phyloP scores from a whole-genome alignment of 2,113 vertebrate genomes.

The Plecotus auritus region DNA sequence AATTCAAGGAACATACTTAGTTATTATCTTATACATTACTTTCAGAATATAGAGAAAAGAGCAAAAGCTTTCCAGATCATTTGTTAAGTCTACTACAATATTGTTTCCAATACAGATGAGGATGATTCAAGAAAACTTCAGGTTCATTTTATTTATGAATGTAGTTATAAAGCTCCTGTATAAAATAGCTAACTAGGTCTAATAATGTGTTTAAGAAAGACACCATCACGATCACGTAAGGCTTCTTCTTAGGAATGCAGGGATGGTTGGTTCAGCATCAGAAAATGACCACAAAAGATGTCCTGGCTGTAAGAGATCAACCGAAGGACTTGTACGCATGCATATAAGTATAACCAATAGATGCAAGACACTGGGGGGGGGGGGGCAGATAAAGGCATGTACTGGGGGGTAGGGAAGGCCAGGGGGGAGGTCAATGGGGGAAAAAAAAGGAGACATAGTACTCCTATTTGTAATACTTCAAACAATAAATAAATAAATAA shows the following conservation, averaged over 20 bases:
- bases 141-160: neutral
- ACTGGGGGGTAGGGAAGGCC: too few species aligned
- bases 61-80: neutral
- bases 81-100: neutral
- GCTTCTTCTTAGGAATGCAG: neutral
- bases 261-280: accelerated
- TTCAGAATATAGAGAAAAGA: neutral
- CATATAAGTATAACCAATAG: too few species aligned
- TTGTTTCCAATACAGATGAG: neutral
- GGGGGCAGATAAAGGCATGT: too few species aligned
- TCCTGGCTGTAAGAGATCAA: neutral
- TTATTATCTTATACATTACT: neutral
- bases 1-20: neutral
- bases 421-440: too few species aligned
- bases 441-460: too few species aligned
- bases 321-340: too few species aligned
- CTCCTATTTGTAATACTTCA: too few species aligned
- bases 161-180: neutral
- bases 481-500: too few species aligned
- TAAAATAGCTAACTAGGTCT: neutral
- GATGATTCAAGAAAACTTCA: neutral
- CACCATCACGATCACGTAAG: neutral
- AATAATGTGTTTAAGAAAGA: neutral
- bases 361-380: too few species aligned
- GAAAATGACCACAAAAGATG: neutral